phyloP scores from a whole-genome alignment of 2,797 vertebrate genomes.

The Oreonectes daqikongensis region DNA sequence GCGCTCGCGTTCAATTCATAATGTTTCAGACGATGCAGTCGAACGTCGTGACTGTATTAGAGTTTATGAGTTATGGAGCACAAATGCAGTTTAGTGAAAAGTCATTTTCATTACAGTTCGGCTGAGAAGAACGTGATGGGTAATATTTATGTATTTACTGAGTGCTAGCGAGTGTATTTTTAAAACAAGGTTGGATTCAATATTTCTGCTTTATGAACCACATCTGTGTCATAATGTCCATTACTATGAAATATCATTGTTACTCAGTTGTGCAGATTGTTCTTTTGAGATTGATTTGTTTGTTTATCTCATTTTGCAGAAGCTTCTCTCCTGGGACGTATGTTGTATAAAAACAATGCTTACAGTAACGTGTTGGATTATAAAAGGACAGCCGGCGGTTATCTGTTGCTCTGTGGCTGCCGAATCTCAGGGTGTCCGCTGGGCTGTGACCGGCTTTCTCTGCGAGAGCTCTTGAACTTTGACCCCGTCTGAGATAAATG shows the following conservation, averaged over 20 bases:
- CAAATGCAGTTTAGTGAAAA: neutral
- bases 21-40: slow-evolving; percentile 19
- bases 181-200: neutral
- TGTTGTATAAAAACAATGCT: too few relatives aligned
- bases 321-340: too few relatives aligned
- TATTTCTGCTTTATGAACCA: neutral
- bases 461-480: slow-evolving; percentile 26
- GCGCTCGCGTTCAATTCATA: neutral
- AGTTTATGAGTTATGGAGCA: slow-evolving; percentile 14
- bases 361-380: neutral
- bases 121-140: neutral
- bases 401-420: neutral
- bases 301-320: too few relatives aligned
- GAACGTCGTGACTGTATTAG: slow-evolving; percentile 4
- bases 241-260: neutral
- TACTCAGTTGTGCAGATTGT: too few relatives aligned
- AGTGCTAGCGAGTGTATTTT: neutral
- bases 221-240: neutral
- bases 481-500: slow-evolving; percentile 52
- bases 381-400: neutral
- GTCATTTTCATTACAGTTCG: neutral
- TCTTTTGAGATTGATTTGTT: too few relatives aligned
- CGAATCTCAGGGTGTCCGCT: neutral
- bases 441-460: neutral
- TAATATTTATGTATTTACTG: neutral